Percentiles rank a stretch among this genome's conserved stretches.
Conservation (phyloP, 2,797 vertebrate species). For the Coccyzus lansbergi region DNA sequence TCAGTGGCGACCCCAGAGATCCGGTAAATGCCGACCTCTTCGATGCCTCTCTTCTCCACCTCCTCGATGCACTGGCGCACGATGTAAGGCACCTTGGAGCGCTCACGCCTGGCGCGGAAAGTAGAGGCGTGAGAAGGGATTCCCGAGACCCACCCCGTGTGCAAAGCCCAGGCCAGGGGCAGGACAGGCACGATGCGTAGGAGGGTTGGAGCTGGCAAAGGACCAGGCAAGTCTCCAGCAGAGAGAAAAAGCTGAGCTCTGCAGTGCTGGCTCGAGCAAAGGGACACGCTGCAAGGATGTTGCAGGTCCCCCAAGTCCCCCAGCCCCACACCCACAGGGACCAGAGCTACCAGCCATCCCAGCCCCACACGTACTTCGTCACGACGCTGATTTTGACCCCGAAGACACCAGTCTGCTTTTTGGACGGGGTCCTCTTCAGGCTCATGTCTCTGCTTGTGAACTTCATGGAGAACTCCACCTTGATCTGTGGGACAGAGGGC, state of each 20-base stretch:
- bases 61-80: constrained; percentile 98
- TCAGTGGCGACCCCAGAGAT: constrained; percentile 98
- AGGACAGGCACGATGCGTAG: not conserved
- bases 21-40: constrained; percentile 98
- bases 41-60: constrained; percentile 97
- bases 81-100: constrained; percentile 99
- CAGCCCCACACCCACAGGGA: not conserved
- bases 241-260: not conserved
- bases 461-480: constrained; percentile 99
- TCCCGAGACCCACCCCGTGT: accelerated
- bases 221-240: not conserved
- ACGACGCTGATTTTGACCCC: constrained; percentile 98
- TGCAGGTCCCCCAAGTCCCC: not conserved
- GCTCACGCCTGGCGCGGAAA: constrained; percentile 85
- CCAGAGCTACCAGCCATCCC: not conserved
- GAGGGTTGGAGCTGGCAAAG: not conserved
- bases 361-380: constrained; percentile 85
- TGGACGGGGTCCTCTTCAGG: constrained; percentile 95
- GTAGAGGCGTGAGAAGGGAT: not conserved
- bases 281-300: not conserved
- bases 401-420: constrained; percentile 97
- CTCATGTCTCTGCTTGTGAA: constrained; percentile 98
- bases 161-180: not conserved
- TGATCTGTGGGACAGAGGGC: constrained; percentile 82
- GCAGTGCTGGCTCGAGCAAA: not conserved